These are phyloP conservation scores for Sphaerophoria rueppellii DNA, from an alignment of 2,888 invertebrate genomes.

Conservation along the genomic window DNA sequence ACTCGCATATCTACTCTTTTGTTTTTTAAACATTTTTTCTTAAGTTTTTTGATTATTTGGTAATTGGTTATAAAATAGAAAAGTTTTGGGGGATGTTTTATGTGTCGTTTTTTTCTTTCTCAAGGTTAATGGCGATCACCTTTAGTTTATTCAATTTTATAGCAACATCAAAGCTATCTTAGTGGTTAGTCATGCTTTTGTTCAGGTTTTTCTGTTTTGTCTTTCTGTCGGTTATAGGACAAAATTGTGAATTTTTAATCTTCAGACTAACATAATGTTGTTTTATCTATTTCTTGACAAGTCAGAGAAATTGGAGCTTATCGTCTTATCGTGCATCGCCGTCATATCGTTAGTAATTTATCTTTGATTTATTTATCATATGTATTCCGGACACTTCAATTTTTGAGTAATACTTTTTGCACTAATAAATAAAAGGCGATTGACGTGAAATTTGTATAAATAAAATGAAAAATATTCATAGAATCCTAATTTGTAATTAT, in stretches of 20 bases:
- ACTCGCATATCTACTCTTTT: neutral
- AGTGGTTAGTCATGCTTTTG: conserved; percentile 19
- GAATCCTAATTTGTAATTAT: neutral
- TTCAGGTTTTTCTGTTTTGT: neutral
- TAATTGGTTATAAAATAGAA: conserved; percentile 31
- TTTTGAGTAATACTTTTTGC: no score
- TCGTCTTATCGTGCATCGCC: no score
- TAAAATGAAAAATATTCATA: neutral
- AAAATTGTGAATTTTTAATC: neutral
- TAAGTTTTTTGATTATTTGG: conserved; percentile 20
- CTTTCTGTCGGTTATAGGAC: neutral
- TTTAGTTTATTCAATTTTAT: conserved; percentile 8
- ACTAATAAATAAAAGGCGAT: no score
- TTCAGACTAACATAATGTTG: neutral
- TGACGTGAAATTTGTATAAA: no score
- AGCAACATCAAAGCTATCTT: conserved; percentile 9
- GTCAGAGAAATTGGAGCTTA: no score
- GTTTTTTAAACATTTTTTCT: neutral
- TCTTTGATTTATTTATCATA: no score
- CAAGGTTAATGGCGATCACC: conserved; percentile 38
- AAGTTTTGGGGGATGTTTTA: conserved; percentile 23
- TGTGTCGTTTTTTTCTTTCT: neutral
- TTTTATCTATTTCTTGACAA: neutral
- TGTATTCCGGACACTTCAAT: no score
- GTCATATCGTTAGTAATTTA: no score